Percentiles rank a stretch among this genome's conserved stretches.
Evolutionary conservation across 2,113 vertebrate species (phyloP).

Genomic region (Paedocypris sp.): DNA sequence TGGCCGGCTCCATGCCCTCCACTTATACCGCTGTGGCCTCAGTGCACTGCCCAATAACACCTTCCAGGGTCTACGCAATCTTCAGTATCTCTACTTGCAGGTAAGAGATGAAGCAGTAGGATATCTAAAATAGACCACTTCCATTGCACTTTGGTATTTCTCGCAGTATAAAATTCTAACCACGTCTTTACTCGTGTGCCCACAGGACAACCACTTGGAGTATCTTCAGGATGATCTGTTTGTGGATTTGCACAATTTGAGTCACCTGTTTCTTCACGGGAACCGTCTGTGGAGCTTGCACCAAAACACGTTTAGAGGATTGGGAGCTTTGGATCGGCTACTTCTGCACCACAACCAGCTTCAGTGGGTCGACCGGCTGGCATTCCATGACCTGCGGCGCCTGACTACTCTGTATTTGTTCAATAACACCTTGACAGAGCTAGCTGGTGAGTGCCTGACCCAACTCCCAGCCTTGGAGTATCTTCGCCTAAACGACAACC

Average conservation of each 20-base stretch:
- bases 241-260: conserved; percentile 91
- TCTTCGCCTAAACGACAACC: conserved; percentile 90
- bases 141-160: not conserved
- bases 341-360: conserved; percentile 93
- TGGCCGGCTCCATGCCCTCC: conserved; percentile 80
- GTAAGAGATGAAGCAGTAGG: conserved; percentile 53
- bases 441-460: conserved; percentile 82
- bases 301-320: conserved; percentile 87
- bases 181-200: conserved; percentile 6
- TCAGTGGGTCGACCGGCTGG: conserved; percentile 80
- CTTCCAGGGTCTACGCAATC: conserved; percentile 84
- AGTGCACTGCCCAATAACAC: conserved; percentile 79
- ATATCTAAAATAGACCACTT: conserved; percentile 35
- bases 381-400: conserved; percentile 88
- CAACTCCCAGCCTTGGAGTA: conserved; percentile 83
- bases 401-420: conserved; percentile 94
- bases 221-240: conserved; percentile 94
- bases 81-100: conserved; percentile 96
- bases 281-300: conserved; percentile 91
- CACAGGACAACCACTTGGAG: conserved; percentile 86
- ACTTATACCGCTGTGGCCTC: conserved; percentile 90
- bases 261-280: conserved; percentile 94
- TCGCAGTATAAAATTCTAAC: not conserved
- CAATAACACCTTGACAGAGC: conserved; percentile 87
- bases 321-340: conserved; percentile 84